These are phyloP conservation scores for Archivesica marissinica DNA, from an alignment of 1,140 invertebrate species.

Conservation along the genomic window DNA sequence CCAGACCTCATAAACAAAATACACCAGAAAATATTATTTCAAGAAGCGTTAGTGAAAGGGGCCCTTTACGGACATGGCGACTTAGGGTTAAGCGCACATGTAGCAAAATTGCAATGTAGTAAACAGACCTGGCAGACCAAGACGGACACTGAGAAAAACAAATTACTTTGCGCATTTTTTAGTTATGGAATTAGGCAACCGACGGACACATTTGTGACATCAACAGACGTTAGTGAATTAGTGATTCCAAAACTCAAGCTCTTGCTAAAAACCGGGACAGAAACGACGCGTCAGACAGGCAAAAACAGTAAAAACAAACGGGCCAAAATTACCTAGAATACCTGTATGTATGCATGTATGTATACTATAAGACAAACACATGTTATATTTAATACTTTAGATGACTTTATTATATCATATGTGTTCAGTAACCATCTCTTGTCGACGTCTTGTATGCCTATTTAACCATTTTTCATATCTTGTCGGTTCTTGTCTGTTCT, in stretches of 20 bases:
- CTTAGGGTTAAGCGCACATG: neutral
- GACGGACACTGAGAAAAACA: slow-evolving; percentile 4
- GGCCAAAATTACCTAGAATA: no score
- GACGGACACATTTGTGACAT: neutral
- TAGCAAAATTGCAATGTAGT: neutral
- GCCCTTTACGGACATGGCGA: slow-evolving; percentile 40
- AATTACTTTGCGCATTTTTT: neutral
- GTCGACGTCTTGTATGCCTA: no score
- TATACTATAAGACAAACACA: no score
- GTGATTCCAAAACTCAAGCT: slow-evolving; percentile 26
- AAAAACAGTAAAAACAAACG: no score
- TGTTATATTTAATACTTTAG: no score
- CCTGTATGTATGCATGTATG: no score
- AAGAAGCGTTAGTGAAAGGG: neutral
- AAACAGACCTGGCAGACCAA: slow-evolving; percentile 24
- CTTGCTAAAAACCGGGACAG: slow-evolving; percentile 30
- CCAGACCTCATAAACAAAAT: slow-evolving; percentile 38
- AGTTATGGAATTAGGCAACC: neutral
- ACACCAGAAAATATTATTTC: slow-evolving; percentile 1
- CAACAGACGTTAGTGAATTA: slow-evolving; percentile 29
- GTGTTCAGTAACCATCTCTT: no score
- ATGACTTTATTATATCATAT: no score
- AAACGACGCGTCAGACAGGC: neutral
- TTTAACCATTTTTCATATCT: no score
- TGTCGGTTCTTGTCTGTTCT: no score